phyloP scores from a whole-genome alignment of 2,797 vertebrate genomes.

The Spinus pinus region DNA sequence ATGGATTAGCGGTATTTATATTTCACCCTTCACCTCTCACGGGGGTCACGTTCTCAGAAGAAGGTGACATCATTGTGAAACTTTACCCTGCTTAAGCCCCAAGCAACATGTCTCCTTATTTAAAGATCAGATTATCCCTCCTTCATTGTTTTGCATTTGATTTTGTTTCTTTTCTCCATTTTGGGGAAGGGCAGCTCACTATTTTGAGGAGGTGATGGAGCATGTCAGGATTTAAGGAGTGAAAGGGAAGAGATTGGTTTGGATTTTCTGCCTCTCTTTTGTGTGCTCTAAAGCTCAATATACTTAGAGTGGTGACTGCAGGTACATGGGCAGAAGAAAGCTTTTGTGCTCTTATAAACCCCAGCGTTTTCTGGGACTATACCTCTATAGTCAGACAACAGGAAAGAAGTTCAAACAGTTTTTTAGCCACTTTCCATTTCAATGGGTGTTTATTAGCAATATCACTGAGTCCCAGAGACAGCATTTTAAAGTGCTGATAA shows the following conservation, averaged over 20 bases:
- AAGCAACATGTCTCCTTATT: slow-evolving; percentile 86
- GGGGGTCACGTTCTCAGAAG: slow-evolving; percentile 74
- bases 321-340: slow-evolving; percentile 73
- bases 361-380: slow-evolving; percentile 50
- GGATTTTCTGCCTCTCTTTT: slow-evolving; percentile 80
- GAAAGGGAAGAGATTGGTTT: slow-evolving; percentile 84
- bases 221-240: slow-evolving; percentile 85
- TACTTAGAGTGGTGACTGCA: slow-evolving; percentile 77
- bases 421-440: slow-evolving; percentile 69
- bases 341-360: slow-evolving; percentile 72
- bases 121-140: slow-evolving; percentile 88
- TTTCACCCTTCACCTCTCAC: slow-evolving; percentile 64
- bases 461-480: slow-evolving; percentile 19
- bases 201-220: slow-evolving; percentile 89
- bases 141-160: slow-evolving; percentile 82
- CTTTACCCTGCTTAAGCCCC: slow-evolving; percentile 79
- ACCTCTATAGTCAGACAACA: slow-evolving; percentile 52
- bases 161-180: slow-evolving; percentile 81
- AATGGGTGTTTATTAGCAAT: slow-evolving; percentile 59
- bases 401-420: slow-evolving; percentile 66
- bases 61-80: slow-evolving; percentile 88
- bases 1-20: slow-evolving; percentile 59
- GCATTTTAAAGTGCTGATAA: slow-evolving; percentile 36
- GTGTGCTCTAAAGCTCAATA: slow-evolving; percentile 79
- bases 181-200: slow-evolving; percentile 80